Evolutionary conservation across 2,797 vertebrate genomes (phyloP).

Genomic region (Peromyscus melanophrys): DNA sequence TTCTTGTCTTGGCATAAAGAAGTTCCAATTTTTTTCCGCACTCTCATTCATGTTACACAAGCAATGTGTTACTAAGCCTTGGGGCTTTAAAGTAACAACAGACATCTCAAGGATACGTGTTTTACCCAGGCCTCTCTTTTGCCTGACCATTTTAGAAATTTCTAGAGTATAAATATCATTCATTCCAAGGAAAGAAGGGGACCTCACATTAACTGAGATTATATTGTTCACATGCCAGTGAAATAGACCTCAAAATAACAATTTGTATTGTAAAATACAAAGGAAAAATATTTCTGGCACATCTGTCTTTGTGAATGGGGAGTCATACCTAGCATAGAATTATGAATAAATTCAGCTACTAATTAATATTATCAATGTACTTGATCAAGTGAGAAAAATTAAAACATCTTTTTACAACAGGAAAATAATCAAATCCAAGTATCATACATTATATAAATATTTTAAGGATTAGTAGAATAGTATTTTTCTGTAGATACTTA

Average conservation of each 20-base stretch:
- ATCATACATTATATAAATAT: constrained; percentile 51
- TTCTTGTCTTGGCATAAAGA: not conserved
- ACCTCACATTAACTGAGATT: constrained; percentile 14
- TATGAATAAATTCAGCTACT: constrained; percentile 32
- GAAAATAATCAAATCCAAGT: constrained; percentile 3
- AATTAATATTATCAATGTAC: constrained; percentile 48
- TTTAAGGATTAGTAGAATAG: constrained; percentile 48
- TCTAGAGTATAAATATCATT: constrained; percentile 15
- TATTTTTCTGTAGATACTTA: constrained; percentile 62
- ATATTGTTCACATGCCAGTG: constrained; percentile 17
- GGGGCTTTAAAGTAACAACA: not conserved
- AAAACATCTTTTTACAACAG: constrained; percentile 29
- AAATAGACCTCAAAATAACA: constrained; percentile 64
- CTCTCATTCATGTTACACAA: not conserved
- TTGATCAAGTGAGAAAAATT: constrained; percentile 9
- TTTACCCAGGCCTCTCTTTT: not conserved
- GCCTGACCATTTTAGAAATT: constrained; percentile 16
- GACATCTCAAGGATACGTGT: not conserved
- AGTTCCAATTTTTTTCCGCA: not conserved
- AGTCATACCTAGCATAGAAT: constrained; percentile 33
- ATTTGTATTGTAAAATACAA: constrained; percentile 39
- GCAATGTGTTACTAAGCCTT: not conserved
- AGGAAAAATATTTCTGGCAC: constrained; percentile 47
- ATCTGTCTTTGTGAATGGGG: constrained; percentile 17
- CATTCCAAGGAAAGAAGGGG: not conserved